A percentile compares a stretch with the other conserved stretches of the same genome.
Conservation (phyloP, 2,888 invertebrate genomes). For the Cephus nigrinus region DNA sequence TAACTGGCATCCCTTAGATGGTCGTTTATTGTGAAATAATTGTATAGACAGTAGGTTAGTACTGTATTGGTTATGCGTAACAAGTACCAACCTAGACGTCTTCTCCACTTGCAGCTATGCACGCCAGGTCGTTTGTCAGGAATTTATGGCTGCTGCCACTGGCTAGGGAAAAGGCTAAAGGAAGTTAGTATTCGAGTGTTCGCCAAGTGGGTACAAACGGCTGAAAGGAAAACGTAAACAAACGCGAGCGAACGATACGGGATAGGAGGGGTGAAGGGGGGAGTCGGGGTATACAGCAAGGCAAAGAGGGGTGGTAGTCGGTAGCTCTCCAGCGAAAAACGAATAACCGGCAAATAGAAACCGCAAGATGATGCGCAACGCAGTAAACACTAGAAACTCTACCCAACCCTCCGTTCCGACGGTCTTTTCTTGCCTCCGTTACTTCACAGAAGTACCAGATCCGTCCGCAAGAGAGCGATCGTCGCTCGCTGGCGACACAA, state of each 20-base stretch:
- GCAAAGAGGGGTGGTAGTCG: constrained; percentile 21
- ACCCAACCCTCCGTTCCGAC: constrained; percentile 35
- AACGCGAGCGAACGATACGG: constrained; percentile 26
- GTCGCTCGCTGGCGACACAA: not conserved
- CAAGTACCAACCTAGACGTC: not conserved
- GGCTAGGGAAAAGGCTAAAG: not conserved
- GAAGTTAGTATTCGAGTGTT: constrained; percentile 14
- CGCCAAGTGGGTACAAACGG: constrained; percentile 43
- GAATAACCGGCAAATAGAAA: constrained; percentile 52
- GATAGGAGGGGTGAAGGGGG: not conserved
- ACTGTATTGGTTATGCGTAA: not conserved
- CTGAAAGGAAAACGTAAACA: constrained; percentile 54
- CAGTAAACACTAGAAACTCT: constrained; percentile 41
- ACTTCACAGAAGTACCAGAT: not conserved
- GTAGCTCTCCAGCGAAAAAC: constrained; percentile 54
- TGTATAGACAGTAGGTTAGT: not conserved
- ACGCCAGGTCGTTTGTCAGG: not conserved
- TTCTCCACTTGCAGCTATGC: not conserved
- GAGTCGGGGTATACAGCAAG: not conserved
- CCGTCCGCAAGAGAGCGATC: not conserved
- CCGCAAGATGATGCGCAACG: constrained; percentile 30
- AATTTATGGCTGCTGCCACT: not conserved
- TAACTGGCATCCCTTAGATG: not conserved
- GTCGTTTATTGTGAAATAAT: not conserved
- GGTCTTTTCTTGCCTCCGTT: constrained; percentile 21